phyloP scores from a whole-genome alignment of 2,888 invertebrate genomes.

The Lacanobia wlatinum region DNA sequence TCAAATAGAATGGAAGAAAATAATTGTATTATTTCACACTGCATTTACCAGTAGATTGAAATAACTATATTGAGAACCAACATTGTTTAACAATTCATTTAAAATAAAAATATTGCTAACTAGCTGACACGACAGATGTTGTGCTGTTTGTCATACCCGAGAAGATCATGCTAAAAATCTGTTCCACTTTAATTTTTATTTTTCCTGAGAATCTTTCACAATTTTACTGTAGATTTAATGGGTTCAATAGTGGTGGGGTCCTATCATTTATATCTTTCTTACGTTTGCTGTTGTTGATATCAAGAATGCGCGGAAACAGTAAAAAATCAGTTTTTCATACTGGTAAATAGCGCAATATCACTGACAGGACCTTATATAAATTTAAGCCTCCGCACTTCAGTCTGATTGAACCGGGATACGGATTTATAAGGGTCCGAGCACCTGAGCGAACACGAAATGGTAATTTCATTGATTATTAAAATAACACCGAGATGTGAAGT shows the following conservation, averaged over 20 bases:
- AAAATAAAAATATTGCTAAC: too few relatives aligned
- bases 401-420: conserved; percentile 23
- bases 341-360: neutral
- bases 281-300: neutral
- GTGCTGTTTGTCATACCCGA: too few relatives aligned
- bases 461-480: conserved; percentile 27
- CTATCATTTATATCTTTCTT: too few relatives aligned
- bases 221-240: too few relatives aligned
- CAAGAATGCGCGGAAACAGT: neutral
- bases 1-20: neutral
- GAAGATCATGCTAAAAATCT: too few relatives aligned
- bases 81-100: neutral
- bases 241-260: too few relatives aligned
- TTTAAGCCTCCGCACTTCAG: conserved; percentile 1
- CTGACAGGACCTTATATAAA: neutral
- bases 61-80: neutral
- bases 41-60: neutral
- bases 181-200: too few relatives aligned
- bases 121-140: too few relatives aligned
- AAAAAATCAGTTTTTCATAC: neutral
- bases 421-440: conserved; percentile 28
- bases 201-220: too few relatives aligned
- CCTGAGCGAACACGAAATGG: conserved; percentile 2
- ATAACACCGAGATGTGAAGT: conserved; percentile 5
- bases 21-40: neutral